A percentile compares a stretch with the other conserved stretches of the same genome.
phyloP scores from a whole-genome alignment of 64 coral and sea anemone species.

The Montipora capricornis region DNA sequence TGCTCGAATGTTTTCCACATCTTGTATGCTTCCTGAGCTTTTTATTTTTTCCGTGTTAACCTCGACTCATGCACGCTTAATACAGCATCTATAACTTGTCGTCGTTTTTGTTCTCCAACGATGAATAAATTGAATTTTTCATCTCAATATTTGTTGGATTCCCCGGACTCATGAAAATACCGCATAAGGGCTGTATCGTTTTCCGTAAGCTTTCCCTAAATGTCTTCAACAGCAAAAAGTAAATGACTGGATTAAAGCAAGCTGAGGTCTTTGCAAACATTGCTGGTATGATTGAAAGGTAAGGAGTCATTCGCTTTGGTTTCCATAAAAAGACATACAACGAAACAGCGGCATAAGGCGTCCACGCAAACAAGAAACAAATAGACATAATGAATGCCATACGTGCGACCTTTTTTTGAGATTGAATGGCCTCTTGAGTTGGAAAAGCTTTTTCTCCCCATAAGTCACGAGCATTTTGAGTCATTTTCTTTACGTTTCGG shows the following conservation, averaged over 20 bases:
- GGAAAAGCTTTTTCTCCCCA: conserved; percentile 15
- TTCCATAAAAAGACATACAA: not conserved
- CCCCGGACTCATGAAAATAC: not conserved
- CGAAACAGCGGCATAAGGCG: conserved; percentile 9
- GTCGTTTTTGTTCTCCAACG: not conserved
- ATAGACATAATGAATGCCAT: conserved; percentile 20
- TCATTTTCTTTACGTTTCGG: conserved; percentile 24
- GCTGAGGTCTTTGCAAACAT: conserved; percentile 14
- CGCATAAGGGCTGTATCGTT: not conserved
- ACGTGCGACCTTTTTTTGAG: not conserved
- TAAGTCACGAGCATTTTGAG: conserved; percentile 25
- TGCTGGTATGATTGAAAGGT: not conserved
- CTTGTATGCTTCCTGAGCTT: no score
- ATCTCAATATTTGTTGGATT: not conserved
- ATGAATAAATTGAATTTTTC: not conserved
- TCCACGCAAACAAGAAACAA: conserved; percentile 40
- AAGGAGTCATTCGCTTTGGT: not conserved
- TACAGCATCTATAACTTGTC: not conserved
- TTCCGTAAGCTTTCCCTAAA: not conserved
- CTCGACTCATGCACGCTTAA: no score
- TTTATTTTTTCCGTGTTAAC: no score
- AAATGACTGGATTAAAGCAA: conserved; percentile 42
- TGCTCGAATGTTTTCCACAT: no score
- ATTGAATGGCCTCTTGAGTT: not conserved
- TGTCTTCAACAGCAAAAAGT: conserved; percentile 18